These are phyloP conservation scores for Ceratoteleas bidentatus DNA, from an alignment of 1,140 invertebrate genomes.

Conservation along the genomic window DNA sequence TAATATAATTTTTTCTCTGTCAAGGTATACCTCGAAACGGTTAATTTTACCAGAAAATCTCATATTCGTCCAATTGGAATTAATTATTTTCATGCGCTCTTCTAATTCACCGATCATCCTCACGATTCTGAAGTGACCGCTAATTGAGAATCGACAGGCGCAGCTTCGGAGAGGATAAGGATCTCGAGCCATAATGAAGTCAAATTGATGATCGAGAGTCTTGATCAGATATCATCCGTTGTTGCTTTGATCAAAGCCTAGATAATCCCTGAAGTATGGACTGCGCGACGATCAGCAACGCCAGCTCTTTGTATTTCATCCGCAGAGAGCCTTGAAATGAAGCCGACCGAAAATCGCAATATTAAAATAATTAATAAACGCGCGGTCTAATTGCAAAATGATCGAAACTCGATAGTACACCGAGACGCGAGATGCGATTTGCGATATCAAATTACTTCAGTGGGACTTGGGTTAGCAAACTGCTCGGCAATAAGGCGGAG, in stretches of 20 bases:
- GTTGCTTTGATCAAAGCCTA: conserved; percentile 52
- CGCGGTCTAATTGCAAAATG: too few relatives aligned
- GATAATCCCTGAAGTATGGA: conserved; percentile 44
- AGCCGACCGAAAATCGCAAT: conserved; percentile 1
- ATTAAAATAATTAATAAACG: too few relatives aligned
- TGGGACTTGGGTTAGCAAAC: conserved; percentile 4
- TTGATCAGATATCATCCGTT: conserved; percentile 52
- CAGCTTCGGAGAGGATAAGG: conserved; percentile 33
- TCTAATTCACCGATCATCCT: background rate
- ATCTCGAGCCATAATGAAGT: conserved; percentile 50
- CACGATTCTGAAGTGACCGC: conserved; percentile 28
- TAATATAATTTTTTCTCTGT: too few relatives aligned
- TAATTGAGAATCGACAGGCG: conserved; percentile 57
- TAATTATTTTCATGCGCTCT: background rate
- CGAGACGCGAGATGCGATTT: too few relatives aligned
- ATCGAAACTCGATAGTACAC: too few relatives aligned
- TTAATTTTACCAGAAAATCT: too few relatives aligned
- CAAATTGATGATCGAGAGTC: conserved; percentile 51
- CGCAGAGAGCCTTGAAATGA: too few relatives aligned
- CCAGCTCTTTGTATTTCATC: conserved; percentile 13
- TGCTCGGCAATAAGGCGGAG: too few relatives aligned
- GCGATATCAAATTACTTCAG: too few relatives aligned
- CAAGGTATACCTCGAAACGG: too few relatives aligned
- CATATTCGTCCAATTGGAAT: background rate
- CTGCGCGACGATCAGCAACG: conserved; percentile 19